phyloP scores from a whole-genome alignment of 2,113 vertebrate genomes.

The Notothenia coriiceps region DNA sequence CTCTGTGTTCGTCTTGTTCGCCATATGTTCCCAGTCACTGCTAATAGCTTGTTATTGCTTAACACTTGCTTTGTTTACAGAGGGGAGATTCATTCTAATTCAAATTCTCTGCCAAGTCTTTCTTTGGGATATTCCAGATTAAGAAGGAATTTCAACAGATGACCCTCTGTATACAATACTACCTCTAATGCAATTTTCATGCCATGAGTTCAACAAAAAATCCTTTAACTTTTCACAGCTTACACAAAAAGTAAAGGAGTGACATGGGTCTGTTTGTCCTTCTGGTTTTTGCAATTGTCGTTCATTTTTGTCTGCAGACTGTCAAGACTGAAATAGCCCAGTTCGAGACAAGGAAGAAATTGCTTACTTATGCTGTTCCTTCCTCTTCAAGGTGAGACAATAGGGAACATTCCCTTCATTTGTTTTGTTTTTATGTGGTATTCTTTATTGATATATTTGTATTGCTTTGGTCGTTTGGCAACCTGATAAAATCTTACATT shows the following conservation, averaged over 20 bases:
- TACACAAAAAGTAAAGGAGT: background rate
- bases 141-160: background rate
- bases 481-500: background rate
- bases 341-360: conserved; percentile 88
- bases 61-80: background rate
- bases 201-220: background rate
- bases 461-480: background rate
- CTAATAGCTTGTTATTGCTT: background rate
- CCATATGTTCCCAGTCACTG: background rate
- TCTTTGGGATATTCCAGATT: background rate
- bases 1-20: background rate
- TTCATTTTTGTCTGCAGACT: conserved; percentile 76
- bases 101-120: background rate
- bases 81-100: background rate
- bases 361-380: conserved; percentile 38
- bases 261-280: background rate
- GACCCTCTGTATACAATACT: background rate
- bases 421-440: background rate
- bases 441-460: background rate
- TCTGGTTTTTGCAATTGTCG: background rate
- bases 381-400: conserved; percentile 68
- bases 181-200: background rate
- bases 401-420: background rate
- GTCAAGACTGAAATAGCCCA: conserved; percentile 87
- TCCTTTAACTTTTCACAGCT: background rate